Conservation (phyloP, 2,113 vertebrate species). For the Anhinga rufa region DNA sequence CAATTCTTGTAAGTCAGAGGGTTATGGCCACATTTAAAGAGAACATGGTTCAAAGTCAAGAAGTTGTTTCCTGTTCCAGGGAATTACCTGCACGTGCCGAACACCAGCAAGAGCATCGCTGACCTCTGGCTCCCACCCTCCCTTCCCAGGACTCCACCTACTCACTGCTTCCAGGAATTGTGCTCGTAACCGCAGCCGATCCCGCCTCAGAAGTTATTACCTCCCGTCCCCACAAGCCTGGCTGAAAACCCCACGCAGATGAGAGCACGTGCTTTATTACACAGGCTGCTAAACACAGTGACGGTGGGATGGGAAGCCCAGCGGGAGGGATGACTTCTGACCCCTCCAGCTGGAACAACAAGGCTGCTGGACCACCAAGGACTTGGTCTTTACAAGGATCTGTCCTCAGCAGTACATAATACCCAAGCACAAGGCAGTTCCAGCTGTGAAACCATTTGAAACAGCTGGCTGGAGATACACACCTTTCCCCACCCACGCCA, state of each 20-base stretch:
- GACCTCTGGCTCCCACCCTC: neutral
- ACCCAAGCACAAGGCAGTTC: neutral
- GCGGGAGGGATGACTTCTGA: neutral
- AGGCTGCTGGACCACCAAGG: neutral
- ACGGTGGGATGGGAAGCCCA: accelerated
- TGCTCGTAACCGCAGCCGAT: neutral
- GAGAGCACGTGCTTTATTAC: accelerated
- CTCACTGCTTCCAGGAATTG: neutral
- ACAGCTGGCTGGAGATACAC: neutral
- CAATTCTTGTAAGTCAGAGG: neutral
- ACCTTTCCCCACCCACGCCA: neutral
- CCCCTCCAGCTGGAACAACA: neutral
- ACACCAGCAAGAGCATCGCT: accelerated
- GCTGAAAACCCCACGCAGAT: neutral
- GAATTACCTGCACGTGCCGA: neutral
- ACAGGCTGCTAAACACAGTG: neutral
- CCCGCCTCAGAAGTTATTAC: neutral
- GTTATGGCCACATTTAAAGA: neutral
- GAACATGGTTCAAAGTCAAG: neutral
- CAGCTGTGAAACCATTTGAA: neutral
- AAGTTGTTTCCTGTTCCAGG: neutral
- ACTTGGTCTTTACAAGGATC: neutral
- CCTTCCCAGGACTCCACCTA: neutral
- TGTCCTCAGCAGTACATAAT: neutral
- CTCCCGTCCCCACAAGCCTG: neutral